phyloP scores from a whole-genome alignment of 2,888 invertebrate species.

The Catocala nupta region DNA sequence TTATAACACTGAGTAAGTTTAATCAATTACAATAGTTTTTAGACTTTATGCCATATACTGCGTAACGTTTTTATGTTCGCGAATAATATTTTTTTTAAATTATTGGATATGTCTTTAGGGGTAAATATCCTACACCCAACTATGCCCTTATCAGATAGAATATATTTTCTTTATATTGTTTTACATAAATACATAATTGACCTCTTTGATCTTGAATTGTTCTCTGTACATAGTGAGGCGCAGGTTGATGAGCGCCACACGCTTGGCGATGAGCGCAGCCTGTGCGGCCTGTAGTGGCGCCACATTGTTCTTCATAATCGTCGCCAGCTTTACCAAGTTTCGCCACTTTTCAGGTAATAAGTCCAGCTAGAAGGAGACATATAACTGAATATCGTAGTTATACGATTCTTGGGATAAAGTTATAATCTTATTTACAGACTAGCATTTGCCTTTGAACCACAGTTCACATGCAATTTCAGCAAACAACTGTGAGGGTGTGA shows the following conservation, averaged over 20 bases:
- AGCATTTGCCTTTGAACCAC: not conserved
- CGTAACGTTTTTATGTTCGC: no score
- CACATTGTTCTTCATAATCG: constrained; percentile 94
- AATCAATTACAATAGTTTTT: no score
- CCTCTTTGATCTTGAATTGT: constrained; percentile 88
- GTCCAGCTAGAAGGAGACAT: constrained; percentile 78
- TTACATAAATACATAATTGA: constrained; percentile 25
- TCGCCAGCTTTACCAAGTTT: constrained; percentile 93
- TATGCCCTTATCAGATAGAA: no score
- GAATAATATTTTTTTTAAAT: no score
- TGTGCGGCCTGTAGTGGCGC: constrained; percentile 96
- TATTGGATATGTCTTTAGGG: no score
- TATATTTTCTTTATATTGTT: no score
- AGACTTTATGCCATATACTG: no score
- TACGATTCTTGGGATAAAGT: not conserved
- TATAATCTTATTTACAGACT: not conserved
- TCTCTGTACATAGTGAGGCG: constrained; percentile 92
- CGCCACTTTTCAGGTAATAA: constrained; percentile 96
- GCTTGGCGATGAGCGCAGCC: constrained; percentile 94
- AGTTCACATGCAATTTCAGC: no score
- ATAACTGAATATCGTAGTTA: no score
- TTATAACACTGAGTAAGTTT: not conserved
- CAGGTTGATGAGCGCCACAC: constrained; percentile 93
- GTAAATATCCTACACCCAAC: no score
- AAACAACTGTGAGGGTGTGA: no score